Percentiles rank a stretch among this genome's conserved stretches.
These are phyloP conservation scores for Ailurus styani DNA, from an alignment of 2,113 vertebrate genomes.

Conservation along the genomic window DNA sequence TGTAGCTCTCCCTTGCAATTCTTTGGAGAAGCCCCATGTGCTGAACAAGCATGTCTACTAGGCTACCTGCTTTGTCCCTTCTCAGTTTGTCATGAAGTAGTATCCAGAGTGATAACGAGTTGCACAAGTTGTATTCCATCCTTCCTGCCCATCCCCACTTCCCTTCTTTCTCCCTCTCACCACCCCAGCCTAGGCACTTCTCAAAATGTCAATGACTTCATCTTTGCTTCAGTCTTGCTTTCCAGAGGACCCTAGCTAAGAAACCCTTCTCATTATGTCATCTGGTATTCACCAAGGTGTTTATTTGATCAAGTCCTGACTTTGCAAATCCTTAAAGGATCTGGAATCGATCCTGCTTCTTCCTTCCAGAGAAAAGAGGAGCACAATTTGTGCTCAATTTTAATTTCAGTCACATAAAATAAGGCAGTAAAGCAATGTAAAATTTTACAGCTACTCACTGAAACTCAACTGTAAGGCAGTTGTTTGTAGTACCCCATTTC, in stretches of 20 bases:
- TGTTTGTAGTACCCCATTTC: neutral
- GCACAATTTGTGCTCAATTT: neutral
- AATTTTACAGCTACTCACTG: neutral
- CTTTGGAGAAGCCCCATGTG: neutral
- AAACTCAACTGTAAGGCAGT: neutral
- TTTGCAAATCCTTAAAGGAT: neutral
- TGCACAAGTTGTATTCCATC: neutral
- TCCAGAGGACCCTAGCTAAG: neutral
- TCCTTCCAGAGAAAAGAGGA: neutral
- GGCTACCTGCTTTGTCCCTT: neutral
- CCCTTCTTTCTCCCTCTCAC: neutral
- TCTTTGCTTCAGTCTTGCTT: neutral
- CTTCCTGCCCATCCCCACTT: neutral
- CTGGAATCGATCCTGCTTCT: neutral
- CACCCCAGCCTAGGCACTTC: neutral
- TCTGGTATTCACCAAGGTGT: neutral
- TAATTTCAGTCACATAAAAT: neutral
- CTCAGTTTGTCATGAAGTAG: neutral
- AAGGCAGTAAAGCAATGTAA: neutral
- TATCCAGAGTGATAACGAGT: neutral
- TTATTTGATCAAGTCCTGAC: neutral
- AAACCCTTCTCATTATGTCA: neutral
- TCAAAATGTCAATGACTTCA: neutral
- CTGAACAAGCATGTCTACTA: neutral
- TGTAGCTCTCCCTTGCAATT: neutral